Conservation (phyloP, 2,888 invertebrate species). For the Nebria brevicollis region DNA sequence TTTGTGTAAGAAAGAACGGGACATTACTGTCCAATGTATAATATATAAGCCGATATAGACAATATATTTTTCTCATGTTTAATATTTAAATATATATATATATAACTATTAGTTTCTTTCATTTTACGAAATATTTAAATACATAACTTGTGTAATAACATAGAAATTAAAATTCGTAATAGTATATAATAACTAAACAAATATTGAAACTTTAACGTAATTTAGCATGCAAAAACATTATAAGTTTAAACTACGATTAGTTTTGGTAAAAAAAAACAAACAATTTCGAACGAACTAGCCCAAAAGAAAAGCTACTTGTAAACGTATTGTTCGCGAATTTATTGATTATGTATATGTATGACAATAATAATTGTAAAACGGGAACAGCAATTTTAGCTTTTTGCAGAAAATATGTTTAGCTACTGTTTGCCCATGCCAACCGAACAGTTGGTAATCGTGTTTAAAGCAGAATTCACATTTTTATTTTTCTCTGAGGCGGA, state of each 20-base stretch:
- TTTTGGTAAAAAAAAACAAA: no score
- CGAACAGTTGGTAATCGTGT: not conserved
- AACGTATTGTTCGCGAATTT: not conserved
- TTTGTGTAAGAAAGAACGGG: conserved; percentile 4
- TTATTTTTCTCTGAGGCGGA: not conserved
- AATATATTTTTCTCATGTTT: conserved; percentile 17
- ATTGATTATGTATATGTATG: no score
- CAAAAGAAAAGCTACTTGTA: not conserved
- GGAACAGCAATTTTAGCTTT: not conserved
- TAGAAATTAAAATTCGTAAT: conserved; percentile 37
- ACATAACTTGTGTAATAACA: conserved; percentile 31
- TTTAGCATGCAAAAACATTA: not conserved
- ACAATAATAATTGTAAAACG: not conserved
- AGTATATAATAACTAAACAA: conserved; percentile 31
- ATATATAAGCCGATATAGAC: conserved; percentile 34
- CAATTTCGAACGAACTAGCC: not conserved
- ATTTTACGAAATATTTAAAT: conserved; percentile 38
- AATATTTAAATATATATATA: not conserved
- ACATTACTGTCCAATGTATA: conserved; percentile 16
- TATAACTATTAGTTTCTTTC: conserved; percentile 16
- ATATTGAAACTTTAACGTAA: conserved; percentile 13
- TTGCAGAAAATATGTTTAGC: not conserved
- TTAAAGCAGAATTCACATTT: not conserved
- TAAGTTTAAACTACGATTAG: not conserved
- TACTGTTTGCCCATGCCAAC: no score